phyloP scores from a whole-genome alignment of 2,797 vertebrate species.

The Onychomys arenicola region DNA sequence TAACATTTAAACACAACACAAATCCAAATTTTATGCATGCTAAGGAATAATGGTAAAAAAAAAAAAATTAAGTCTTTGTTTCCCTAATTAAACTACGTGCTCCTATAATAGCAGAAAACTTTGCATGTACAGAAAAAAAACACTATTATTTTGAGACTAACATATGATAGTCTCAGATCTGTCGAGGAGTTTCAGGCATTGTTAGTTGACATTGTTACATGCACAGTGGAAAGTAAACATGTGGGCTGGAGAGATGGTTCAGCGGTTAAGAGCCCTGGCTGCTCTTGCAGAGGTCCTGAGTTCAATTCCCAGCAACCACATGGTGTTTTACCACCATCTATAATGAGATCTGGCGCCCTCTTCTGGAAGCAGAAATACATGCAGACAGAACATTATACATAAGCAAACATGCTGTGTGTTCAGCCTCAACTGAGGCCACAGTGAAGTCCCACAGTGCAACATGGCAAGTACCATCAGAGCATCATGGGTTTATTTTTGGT shows the following conservation, averaged over 20 bases:
- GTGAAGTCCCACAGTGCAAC: neutral
- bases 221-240: neutral
- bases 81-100: neutral
- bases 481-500: neutral
- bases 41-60: neutral
- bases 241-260: too few relatives aligned
- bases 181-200: neutral
- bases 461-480: neutral
- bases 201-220: neutral
- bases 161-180: neutral
- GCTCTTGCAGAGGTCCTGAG: too few relatives aligned
- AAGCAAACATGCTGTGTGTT: neutral
- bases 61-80: neutral
- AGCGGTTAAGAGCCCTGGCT: too few relatives aligned
- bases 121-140: neutral
- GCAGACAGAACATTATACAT: too few relatives aligned
- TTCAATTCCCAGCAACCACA: too few relatives aligned
- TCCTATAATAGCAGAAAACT: neutral
- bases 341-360: too few relatives aligned
- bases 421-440: neutral
- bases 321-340: too few relatives aligned
- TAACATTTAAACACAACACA: neutral
- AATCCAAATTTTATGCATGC: neutral
- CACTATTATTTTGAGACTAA: neutral
- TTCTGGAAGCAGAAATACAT: too few relatives aligned